Base-by-base conservation (phyloP, 1,140 invertebrate genomes). In the Drosophila hydei region DNA sequence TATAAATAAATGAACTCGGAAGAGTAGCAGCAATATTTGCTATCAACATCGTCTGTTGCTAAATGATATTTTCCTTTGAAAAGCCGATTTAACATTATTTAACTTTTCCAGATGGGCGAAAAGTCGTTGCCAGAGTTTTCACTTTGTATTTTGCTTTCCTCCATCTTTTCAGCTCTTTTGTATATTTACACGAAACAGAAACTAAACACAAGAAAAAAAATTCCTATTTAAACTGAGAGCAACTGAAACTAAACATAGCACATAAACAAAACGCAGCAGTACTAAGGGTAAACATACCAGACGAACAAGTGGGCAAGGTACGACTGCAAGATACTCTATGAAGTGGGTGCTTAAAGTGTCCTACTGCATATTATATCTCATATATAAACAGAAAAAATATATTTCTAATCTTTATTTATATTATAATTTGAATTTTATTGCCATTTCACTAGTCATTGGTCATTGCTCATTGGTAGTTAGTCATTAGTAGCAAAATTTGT, bases 101-200 rank as follows among this genome's bases (percentile, higher is more conserved):
- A 64, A 58, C 16, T 52, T 51, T 45, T 52, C 59, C 67, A 71
- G 43, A 65, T 65, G 62, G 48, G 9, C 54, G 58, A 71, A 59
- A 54, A 59, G 52, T 43, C 21, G 19, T 72, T 61, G 33, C 42
- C 40, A 47, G 14, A 68, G 40, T 59, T 30, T 45, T n/a, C 30
- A 21, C n/a, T 48, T 55, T 65, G 71, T 67, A 52, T 60, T 67
- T 59, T 59, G 23, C 54, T 30, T 42, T 18, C 16, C 12, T 18
- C 19, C 7, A 16, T 23, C n/a, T 14, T 45, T 19, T 42, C 23
- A 27, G 47, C 60, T 64, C 47, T 77, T 87, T 59, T 87, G 81
- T 80, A 55, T 85, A 87, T 85, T 85, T 81, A 77, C 70, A 77
- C 70, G 72, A 69, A 77, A 72, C 65, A 50, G 55, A 87, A 87